Conservation (phyloP, 64 coral and sea anemone species). For the Astreopora myriophthalma region DNA sequence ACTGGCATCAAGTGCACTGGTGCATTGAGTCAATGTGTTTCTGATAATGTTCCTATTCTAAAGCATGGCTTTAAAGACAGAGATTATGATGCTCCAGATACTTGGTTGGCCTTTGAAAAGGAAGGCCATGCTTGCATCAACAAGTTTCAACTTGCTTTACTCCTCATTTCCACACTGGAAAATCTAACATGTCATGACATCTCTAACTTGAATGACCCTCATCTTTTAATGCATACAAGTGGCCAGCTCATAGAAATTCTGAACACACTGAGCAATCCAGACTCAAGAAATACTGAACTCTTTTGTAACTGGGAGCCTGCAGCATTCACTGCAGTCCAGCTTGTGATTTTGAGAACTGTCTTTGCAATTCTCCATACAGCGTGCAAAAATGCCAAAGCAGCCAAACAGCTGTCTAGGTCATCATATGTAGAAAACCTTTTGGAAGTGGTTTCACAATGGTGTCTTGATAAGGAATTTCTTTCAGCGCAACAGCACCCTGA, state of each 20-base stretch:
- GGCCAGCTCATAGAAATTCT: constrained; percentile 79
- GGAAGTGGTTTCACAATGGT: constrained; percentile 31
- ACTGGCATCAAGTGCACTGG: not conserved
- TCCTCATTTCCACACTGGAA: constrained; percentile 74
- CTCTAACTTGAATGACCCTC: constrained; percentile 10
- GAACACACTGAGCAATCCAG: not conserved
- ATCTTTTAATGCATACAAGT: constrained; percentile 36
- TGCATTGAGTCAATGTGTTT: not conserved
- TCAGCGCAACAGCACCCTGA: not conserved
- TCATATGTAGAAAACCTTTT: constrained; percentile 57
- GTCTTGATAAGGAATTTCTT: constrained; percentile 15
- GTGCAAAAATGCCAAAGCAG: constrained; percentile 64
- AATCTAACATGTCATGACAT: constrained; percentile 69
- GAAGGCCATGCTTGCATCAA: not conserved
- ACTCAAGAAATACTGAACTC: not conserved
- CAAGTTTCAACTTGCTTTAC: constrained; percentile 64
- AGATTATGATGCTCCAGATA: not conserved
- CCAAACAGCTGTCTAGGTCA: constrained; percentile 74
- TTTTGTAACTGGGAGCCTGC: constrained; percentile 61
- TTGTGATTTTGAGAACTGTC: constrained; percentile 60
- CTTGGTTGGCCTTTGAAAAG: not conserved
- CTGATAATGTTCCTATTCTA: not conserved
- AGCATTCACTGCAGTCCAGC: constrained; percentile 37
- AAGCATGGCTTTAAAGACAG: not conserved
- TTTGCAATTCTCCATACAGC: constrained; percentile 61